Evolutionary conservation across 2,888 invertebrate species (phyloP), one percentile per base, ranked within the genome.

Genomic region (Spicauda simplicius): DNA sequence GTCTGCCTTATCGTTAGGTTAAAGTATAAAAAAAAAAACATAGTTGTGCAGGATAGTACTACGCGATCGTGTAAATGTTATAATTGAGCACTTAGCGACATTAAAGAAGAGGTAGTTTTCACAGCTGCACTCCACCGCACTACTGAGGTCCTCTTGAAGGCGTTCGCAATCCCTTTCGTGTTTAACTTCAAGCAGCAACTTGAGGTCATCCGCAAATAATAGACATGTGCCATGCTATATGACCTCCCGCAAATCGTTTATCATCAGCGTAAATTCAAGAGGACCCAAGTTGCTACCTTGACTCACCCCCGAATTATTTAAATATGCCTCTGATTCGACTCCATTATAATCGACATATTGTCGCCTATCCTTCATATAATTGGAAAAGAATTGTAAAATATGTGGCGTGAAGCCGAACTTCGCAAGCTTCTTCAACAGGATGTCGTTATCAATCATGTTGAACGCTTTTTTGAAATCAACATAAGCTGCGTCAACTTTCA

Each of bases 391-490:
- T 0, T 45, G 16, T n/a, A 67, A 37, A 4, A 67, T 50, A 48
- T 33, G 54, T 6, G 67, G 67, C 37, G 67, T 50, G 41, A 55
- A 67, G 8, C 67, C 67, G 11, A 67, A 10, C 12, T 48, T 20
- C 14, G 45, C 59, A 30, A 70, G 57, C 69, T 70, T 69, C 18
- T n/a, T 16, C 20, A 70, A 37, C 20, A 70, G 33, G 12, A 70
- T 50, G n/a, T 70, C 69, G 18, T 70, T 70, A 25, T 70, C 68
- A 2, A 70, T 64, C 12, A 62, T 45, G 18, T 68, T 68, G 48
- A 68, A 70, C 11, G 71, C 71, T 45, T 71, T 71, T 53, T 55
- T 65, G 18, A 71, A 71, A 19, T 69, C 71, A 48, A 71, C 68
- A 25, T 71, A 72, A 14, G 68, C 61, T 30, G 65, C 68, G 48